These are phyloP conservation scores for Drosophila parthenogenetica DNA, from an alignment of 2,888 invertebrate species.

Conservation along the genomic window DNA sequence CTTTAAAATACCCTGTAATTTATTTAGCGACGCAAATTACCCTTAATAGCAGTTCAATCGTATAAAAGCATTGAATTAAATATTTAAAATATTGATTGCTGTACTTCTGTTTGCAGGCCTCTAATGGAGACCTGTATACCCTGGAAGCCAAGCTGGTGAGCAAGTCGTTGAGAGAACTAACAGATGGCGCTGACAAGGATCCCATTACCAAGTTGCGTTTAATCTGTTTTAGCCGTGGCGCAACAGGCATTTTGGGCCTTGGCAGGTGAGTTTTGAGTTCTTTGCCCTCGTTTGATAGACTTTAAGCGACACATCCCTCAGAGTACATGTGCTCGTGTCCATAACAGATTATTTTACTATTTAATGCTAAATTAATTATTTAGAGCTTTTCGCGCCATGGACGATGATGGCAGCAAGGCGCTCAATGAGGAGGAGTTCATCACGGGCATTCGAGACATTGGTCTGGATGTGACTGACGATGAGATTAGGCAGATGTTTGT, in stretches of 20 bases:
- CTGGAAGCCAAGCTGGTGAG: constrained; percentile 92
- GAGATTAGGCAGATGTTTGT: constrained; percentile 84
- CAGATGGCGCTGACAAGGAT: constrained; percentile 88
- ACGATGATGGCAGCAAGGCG: constrained; percentile 95
- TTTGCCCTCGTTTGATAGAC: constrained; percentile 7
- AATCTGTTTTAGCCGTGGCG: constrained; percentile 93
- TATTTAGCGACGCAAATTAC: too few relatives aligned
- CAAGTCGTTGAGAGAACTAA: constrained; percentile 89
- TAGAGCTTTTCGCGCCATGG: constrained; percentile 95
- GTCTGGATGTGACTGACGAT: constrained; percentile 88
- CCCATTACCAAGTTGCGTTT: constrained; percentile 93
- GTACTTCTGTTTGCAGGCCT: constrained; percentile 42
- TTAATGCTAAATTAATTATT: constrained; percentile 53
- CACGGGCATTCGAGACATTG: constrained; percentile 92
- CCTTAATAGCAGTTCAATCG: not conserved
- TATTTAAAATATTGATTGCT: constrained; percentile 40
- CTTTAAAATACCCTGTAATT: too few relatives aligned
- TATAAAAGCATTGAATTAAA: constrained; percentile 5
- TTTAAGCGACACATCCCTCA: constrained; percentile 9
- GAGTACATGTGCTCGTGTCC: not conserved
- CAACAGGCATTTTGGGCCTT: constrained; percentile 94
- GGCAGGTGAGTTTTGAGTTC: constrained; percentile 87
- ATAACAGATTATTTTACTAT: constrained; percentile 30
- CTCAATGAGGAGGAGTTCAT: constrained; percentile 93
- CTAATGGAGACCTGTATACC: constrained; percentile 82